Conservation (phyloP, 2,113 vertebrate genomes). For the Paradoxurus hermaphroditus region DNA sequence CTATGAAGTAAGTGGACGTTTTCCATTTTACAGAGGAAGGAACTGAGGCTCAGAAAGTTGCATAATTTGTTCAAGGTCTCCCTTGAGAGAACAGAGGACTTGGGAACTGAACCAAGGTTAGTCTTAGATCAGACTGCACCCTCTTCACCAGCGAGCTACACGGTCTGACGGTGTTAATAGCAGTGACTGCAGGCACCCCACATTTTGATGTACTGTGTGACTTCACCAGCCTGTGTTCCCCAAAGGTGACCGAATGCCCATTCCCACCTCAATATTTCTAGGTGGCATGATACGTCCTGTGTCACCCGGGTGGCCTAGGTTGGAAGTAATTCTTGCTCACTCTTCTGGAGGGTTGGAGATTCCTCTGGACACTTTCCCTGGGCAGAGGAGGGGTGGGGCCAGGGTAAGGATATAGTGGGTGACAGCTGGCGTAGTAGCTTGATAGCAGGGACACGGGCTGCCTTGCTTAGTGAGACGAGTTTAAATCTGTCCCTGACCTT, state of each 20-base stretch:
- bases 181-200: fast-evolving
- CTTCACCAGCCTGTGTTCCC: not conserved
- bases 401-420: not conserved
- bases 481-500: not conserved
- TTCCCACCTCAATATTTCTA: not conserved
- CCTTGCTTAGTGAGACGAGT: not conserved
- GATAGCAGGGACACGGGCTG: not conserved
- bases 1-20: not conserved
- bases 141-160: not conserved
- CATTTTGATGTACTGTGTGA: not conserved
- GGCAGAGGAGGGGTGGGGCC: not conserved
- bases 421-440: not conserved
- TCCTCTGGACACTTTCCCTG: not conserved
- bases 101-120: not conserved
- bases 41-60: not conserved
- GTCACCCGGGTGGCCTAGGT: not conserved
- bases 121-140: fast-evolving
- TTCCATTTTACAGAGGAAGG: not conserved
- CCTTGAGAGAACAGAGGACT: not conserved
- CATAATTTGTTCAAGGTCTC: not conserved
- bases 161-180: fast-evolving
- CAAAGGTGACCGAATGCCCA: fast-evolving
- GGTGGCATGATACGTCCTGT: not conserved
- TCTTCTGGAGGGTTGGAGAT: not conserved
- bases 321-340: not conserved